These are phyloP conservation scores for Pipistrellus kuhlii DNA, from an alignment of 2,797 vertebrate genomes.

Conservation along the genomic window DNA sequence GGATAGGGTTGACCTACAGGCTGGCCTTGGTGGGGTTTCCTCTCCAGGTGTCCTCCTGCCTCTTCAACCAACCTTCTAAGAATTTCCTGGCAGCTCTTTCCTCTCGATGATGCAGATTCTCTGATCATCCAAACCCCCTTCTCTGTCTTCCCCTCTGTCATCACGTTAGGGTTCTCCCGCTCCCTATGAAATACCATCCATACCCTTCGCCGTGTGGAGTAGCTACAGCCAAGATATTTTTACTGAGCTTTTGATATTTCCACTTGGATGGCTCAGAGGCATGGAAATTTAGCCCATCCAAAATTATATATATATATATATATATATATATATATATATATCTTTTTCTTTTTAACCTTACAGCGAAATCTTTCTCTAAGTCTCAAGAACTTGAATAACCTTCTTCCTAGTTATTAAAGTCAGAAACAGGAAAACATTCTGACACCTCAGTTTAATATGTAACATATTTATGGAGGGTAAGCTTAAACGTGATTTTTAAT, in stretches of 20 bases:
- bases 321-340: neutral
- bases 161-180: neutral
- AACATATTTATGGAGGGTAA: neutral
- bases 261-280: slow-evolving; percentile 55
- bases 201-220: neutral
- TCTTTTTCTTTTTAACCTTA: neutral
- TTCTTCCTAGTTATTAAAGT: neutral
- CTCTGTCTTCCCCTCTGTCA: neutral
- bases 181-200: slow-evolving; percentile 47
- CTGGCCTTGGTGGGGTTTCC: neutral
- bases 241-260: slow-evolving; percentile 69
- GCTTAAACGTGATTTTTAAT: neutral
- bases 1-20: neutral
- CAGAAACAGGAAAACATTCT: slow-evolving; percentile 35
- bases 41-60: neutral
- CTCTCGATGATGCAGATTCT: neutral
- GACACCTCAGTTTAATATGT: neutral
- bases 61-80: neutral
- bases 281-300: slow-evolving; percentile 65
- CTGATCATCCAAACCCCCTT: neutral
- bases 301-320: neutral
- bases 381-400: slow-evolving; percentile 2
- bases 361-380: neutral
- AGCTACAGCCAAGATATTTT: slow-evolving; percentile 63
- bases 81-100: neutral